Percentiles rank a stretch among this genome's conserved stretches.
Conservation (phyloP, 2,888 invertebrate species). For the Tryphoninae sp. region DNA sequence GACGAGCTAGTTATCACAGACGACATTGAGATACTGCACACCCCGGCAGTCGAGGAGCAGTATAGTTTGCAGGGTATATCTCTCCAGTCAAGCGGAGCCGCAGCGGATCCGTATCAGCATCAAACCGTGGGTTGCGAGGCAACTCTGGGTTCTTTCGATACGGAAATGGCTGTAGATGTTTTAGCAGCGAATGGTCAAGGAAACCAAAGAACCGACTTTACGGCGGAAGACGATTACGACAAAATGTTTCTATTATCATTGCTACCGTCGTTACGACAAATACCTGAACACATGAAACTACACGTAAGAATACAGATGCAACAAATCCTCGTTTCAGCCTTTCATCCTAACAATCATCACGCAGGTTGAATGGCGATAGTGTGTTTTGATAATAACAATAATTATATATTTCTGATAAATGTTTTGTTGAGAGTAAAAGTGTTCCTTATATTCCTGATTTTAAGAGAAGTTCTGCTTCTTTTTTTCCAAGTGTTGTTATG, state of each 20-base stretch:
- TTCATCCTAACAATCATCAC: slow-evolving; percentile 57
- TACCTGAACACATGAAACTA: slow-evolving; percentile 77
- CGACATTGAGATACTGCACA: slow-evolving; percentile 42
- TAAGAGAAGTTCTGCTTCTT: background rate
- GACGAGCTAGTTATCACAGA: slow-evolving; percentile 43
- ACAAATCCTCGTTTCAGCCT: slow-evolving; percentile 71
- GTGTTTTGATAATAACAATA: slow-evolving; percentile 1
- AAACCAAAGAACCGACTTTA: slow-evolving; percentile 68
- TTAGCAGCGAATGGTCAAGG: slow-evolving; percentile 68
- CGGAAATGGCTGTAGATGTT: slow-evolving; percentile 74
- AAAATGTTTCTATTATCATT: slow-evolving; percentile 78
- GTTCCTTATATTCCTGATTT: background rate
- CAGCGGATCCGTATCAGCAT: slow-evolving; percentile 66
- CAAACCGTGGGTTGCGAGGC: slow-evolving; percentile 72
- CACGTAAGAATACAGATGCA: slow-evolving; percentile 79
- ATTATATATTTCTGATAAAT: slow-evolving; percentile 10
- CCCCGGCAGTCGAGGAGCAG: slow-evolving; percentile 24
- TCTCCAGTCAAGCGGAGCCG: background rate
- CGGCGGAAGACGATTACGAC: slow-evolving; percentile 78
- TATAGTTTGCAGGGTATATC: slow-evolving; percentile 36
- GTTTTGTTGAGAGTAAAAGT: background rate
- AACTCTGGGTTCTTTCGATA: slow-evolving; percentile 73
- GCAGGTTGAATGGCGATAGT: background rate
- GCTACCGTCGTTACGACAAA: slow-evolving; percentile 75
- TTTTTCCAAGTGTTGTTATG: background rate